Percentiles rank a stretch among this genome's conserved stretches.
These are phyloP conservation scores for Cotesia congregata DNA, from an alignment of 2,888 invertebrate species.

Conservation along the genomic window DNA sequence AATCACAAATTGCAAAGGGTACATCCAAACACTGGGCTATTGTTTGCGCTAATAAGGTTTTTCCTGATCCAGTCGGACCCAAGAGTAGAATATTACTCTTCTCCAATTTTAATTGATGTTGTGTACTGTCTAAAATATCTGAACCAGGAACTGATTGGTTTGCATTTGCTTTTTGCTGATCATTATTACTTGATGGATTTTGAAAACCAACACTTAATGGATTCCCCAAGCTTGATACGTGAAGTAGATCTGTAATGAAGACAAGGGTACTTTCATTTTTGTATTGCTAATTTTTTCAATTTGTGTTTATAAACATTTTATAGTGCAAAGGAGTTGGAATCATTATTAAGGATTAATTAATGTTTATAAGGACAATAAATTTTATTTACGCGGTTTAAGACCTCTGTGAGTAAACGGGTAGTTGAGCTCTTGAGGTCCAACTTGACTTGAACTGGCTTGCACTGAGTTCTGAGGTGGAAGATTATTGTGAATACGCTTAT, in stretches of 20 bases:
- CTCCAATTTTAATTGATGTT: constrained; percentile 88
- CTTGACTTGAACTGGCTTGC: constrained; percentile 63
- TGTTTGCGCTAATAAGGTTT: constrained; percentile 96
- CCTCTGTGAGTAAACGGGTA: constrained; percentile 82
- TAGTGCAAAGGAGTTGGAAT: neutral
- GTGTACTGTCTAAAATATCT: constrained; percentile 85
- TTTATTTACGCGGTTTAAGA: constrained; percentile 70
- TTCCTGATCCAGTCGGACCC: constrained; percentile 98
- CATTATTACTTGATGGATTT: constrained; percentile 60
- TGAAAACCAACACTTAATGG: constrained; percentile 75
- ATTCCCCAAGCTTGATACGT: constrained; percentile 84
- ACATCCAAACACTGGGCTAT: constrained; percentile 98
- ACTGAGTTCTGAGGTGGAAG: constrained; percentile 73
- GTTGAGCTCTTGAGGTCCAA: constrained; percentile 76
- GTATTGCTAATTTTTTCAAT: neutral
- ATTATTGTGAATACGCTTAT: constrained; percentile 97
- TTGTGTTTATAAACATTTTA: neutral
- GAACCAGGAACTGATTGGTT: constrained; percentile 73
- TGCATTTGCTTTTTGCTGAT: constrained; percentile 52
- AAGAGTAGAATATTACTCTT: constrained; percentile 96
- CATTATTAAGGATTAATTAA: neutral
- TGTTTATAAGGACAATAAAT: constrained; percentile 46
- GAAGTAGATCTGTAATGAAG: constrained; percentile 81
- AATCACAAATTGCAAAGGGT: constrained; percentile 99
- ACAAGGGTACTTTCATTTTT: neutral